Evolutionary conservation across 53 echinoderm and acorn worm genomes (phyloP).

Genomic region (Arbacia lixula): DNA sequence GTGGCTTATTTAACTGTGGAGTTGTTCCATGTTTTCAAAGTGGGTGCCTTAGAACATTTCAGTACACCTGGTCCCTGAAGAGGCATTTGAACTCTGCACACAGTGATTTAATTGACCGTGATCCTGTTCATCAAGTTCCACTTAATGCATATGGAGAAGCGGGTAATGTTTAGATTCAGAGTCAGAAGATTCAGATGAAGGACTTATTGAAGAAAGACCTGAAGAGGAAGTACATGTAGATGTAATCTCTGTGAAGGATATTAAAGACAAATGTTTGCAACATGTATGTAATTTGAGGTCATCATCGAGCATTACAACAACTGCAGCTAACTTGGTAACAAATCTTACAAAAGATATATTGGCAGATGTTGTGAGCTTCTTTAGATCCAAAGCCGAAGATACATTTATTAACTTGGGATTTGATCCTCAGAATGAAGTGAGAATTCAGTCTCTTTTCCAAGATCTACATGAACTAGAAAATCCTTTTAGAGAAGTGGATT

Average conservation of each 20-base stretch:
- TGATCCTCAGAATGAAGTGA: slow-evolving; percentile 25
- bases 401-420: slow-evolving; percentile 36
- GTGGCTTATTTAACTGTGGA: slow-evolving; percentile 30
- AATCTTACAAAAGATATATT: slow-evolving; percentile 35
- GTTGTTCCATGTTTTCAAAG: slow-evolving; percentile 33
- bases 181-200: slow-evolving; percentile 29
- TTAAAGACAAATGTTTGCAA: slow-evolving; percentile 24
- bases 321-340: slow-evolving; percentile 34
- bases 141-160: slow-evolving; percentile 14
- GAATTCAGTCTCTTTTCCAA: slow-evolving; percentile 31
- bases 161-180: slow-evolving; percentile 31
- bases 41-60: slow-evolving; percentile 30
- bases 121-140: slow-evolving; percentile 32
- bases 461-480: slow-evolving; percentile 44
- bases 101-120: slow-evolving; percentile 31
- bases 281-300: slow-evolving; percentile 29
- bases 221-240: slow-evolving; percentile 43
- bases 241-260: slow-evolving; percentile 14
- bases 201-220: slow-evolving; percentile 13
- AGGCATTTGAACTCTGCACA: slow-evolving; percentile 32
- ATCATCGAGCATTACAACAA: slow-evolving; percentile 29
- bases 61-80: slow-evolving; percentile 30
- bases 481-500: slow-evolving; percentile 35
- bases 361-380: slow-evolving; percentile 52
- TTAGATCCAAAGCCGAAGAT: slow-evolving; percentile 40